Evolutionary conservation across 2,888 invertebrate genomes (phyloP).

Genomic region (Caenorhabditis japonica): DNA sequence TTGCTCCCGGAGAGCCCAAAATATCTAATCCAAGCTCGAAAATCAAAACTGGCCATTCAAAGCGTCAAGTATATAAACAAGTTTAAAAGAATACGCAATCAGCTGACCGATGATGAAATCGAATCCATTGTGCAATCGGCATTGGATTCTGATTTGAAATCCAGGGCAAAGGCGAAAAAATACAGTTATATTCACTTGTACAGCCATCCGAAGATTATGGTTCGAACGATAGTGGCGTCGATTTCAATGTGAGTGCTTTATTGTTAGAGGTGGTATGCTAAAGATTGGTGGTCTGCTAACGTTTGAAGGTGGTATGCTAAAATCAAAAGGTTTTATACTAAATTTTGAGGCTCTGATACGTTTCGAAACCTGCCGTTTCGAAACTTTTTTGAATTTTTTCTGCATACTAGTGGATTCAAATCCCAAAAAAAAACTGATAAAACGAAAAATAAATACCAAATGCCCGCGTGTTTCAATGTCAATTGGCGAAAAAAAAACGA

Average conservation of each 20-base stretch:
- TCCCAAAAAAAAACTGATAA: too few relatives aligned
- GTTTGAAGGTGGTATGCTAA: too few relatives aligned
- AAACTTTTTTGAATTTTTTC: too few relatives aligned
- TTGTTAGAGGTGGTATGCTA: too few relatives aligned
- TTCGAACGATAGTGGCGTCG: constrained; percentile 44
- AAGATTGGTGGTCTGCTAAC: too few relatives aligned
- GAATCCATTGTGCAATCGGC: constrained; percentile 37
- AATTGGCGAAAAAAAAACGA: too few relatives aligned
- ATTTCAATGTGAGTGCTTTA: constrained; percentile 38
- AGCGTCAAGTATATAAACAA: constrained; percentile 60
- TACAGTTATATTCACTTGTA: constrained; percentile 64
- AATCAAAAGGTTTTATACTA: too few relatives aligned
- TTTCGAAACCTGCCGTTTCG: too few relatives aligned
- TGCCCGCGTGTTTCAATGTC: too few relatives aligned
- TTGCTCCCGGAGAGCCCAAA: constrained; percentile 63
- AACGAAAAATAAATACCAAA: too few relatives aligned
- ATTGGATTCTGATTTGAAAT: constrained; percentile 38
- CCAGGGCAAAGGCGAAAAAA: constrained; percentile 54
- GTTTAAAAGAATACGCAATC: constrained; percentile 38
- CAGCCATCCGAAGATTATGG: constrained; percentile 37
- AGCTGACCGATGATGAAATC: constrained; percentile 47
- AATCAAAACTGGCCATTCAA: constrained; percentile 50
- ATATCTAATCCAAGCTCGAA: constrained; percentile 59
- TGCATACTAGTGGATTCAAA: too few relatives aligned
- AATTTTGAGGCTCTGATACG: too few relatives aligned